These are phyloP conservation scores for Lethrus apterus DNA, from an alignment of 1,140 invertebrate species.

Conservation along the genomic window DNA sequence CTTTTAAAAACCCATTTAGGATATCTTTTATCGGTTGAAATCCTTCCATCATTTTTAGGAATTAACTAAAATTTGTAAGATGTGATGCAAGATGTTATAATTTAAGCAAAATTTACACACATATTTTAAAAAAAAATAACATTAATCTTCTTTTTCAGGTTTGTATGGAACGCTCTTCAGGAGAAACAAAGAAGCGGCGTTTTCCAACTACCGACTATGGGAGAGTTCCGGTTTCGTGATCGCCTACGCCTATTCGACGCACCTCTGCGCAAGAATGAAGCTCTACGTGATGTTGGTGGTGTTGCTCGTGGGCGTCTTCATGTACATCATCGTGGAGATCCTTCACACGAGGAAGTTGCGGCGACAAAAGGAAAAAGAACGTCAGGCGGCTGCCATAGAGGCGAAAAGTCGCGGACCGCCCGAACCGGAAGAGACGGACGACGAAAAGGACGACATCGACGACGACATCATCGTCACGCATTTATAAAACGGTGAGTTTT, in stretches of 20 bases:
- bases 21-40: too few relatives aligned
- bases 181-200: slow-evolving; percentile 89
- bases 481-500: slow-evolving; percentile 56
- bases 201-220: slow-evolving; percentile 93
- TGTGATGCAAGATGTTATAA: too few relatives aligned
- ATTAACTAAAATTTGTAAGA: too few relatives aligned
- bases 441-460: slow-evolving; percentile 75
- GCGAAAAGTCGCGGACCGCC: slow-evolving; percentile 45
- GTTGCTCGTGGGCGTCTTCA: slow-evolving; percentile 67
- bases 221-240: slow-evolving; percentile 89
- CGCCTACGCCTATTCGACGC: slow-evolving; percentile 81
- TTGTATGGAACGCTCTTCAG: slow-evolving; percentile 88
- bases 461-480: slow-evolving; percentile 80
- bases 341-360: slow-evolving; percentile 67
- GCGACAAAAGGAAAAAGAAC: slow-evolving; percentile 62
- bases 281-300: slow-evolving; percentile 80
- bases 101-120: too few relatives aligned
- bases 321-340: slow-evolving; percentile 78
- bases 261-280: slow-evolving; percentile 82
- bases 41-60: too few relatives aligned
- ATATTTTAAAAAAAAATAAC: too few relatives aligned
- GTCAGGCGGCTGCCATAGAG: slow-evolving; percentile 53
- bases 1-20: too few relatives aligned
- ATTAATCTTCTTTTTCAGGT: slow-evolving; percentile 49
- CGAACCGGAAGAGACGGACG: slow-evolving; percentile 53